Evolutionary conservation across 1,140 invertebrate genomes (phyloP), one percentile per base, ranked within the genome.

Genomic region (Dufourea novaeangliae): DNA sequence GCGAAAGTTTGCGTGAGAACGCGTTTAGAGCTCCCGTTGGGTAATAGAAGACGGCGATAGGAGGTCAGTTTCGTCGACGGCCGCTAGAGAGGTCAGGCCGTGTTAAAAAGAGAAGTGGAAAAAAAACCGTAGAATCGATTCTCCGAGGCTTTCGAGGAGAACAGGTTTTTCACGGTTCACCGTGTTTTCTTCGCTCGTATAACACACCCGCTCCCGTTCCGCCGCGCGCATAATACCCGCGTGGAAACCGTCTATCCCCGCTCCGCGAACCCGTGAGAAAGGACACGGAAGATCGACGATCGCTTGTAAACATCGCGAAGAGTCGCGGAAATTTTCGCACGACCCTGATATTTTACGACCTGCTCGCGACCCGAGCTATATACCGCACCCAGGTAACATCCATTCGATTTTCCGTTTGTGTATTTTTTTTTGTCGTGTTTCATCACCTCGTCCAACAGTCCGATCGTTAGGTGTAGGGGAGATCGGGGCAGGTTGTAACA

Each of bases 241-340:
- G 44, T 74, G 72, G 44, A 66, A 63, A 75, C 39, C 50, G n/a
- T 57, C 82, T 69, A 70, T 61, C 41, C 66, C 25, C 63, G 22
- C 63, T 29, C n/a, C 20, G 44, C 62, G 39, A 27, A 62, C n/a
- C 56, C 82, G 80, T 83, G 82, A 83, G 82, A 83, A 83, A 83
- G 80, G 76, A 83, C 82, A 82, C 75, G 59, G 68, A 77, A 77
- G 82, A 83, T 83, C 80, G 82, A 79, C 82, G 80, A 83, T 83
- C 76, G 69, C 80, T 74, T 44, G 59, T 75, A 83, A 83, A 83
- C 80, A 83, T 83, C 66, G 80, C 37, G 78, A 79, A 59, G 80
- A 39, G 71, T 70, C 66, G 69, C 63, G 59, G 79, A 83, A 83
- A 83, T 83, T 83, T 83, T 83, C 82, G 66, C 82, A 83, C 82